A percentile compares a stretch with the other conserved stretches of the same genome.
Conservation (phyloP, 1,140 invertebrate genomes). For the Leptonema lineaticorne region DNA sequence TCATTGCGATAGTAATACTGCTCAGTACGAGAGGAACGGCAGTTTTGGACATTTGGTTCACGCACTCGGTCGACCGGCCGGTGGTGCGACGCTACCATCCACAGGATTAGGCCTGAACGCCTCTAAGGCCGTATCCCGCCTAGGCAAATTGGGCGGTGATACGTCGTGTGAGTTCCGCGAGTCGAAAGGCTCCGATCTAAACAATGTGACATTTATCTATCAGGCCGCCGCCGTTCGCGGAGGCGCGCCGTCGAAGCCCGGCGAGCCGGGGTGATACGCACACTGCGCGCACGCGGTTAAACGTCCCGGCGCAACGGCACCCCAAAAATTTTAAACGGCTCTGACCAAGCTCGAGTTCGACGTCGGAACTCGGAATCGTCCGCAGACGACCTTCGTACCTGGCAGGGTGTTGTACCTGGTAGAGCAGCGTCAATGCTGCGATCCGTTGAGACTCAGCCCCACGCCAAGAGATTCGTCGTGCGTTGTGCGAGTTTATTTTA, state of each 20-base stretch:
- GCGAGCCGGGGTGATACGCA: no score
- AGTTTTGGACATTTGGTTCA: conserved; percentile 73
- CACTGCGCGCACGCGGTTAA: no score
- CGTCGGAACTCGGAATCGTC: conserved; percentile 62
- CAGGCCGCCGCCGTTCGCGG: no score
- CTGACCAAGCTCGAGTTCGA: conserved; percentile 51
- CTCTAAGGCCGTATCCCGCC: conserved; percentile 75
- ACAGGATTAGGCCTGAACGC: conserved; percentile 81
- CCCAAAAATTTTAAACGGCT: no score
- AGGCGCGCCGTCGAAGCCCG: no score
- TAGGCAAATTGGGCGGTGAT: conserved; percentile 60
- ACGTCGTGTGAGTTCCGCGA: conserved; percentile 54
- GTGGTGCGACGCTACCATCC: conserved; percentile 78
- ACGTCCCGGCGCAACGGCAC: no score
- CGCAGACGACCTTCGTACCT: conserved; percentile 63
- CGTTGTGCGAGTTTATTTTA: no score
- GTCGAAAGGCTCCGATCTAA: conserved; percentile 57
- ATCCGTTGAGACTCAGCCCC: conserved; percentile 60
- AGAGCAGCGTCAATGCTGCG: conserved; percentile 61
- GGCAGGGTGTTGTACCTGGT: conserved; percentile 47
- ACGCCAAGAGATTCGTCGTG: conserved; percentile 52
- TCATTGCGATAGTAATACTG: conserved; percentile 60
- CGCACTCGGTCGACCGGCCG: conserved; percentile 66
- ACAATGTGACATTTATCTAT: no score
- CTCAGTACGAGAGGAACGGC: conserved; percentile 66